Base-by-base conservation (phyloP, 2,797 vertebrate genomes). In the Acanthis flammea region DNA sequence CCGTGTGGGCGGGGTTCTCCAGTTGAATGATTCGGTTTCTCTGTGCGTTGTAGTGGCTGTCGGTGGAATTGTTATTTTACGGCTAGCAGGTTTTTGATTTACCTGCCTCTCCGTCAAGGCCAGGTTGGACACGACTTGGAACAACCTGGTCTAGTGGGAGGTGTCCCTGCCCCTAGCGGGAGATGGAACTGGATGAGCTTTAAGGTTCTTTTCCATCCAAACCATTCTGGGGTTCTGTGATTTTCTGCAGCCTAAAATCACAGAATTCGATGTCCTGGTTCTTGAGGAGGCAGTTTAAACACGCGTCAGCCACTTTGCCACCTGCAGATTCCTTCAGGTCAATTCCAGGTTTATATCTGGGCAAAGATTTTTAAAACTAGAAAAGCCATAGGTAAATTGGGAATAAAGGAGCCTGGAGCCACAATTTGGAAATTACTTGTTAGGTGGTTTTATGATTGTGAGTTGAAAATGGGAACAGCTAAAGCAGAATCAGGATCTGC, bases 41-140 rank as follows among this genome's bases (percentile, higher is more conserved):
- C 3, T 13, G 1, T 8, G 1, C 3, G 0, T 1, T 14, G 1
- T 11, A 0, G 9, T 2, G 4, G 9, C 3, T 0, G 12, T 7
- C 4, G 9, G 7, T 5, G 18, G 18, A 10, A 7, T 19, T 12
- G 3, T 19, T 22, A 3, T 7, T 35, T 2, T 11, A 2, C 9
- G 16, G 5, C 1, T 2, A 2, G 27, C 1, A 4, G 10, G 3
- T 4, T 7, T 50, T 27, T 24, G 6, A 0, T 2, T 33, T 21
- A 2, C 1, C 1, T 9, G 9, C 1, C 11, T n/a, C 10, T 62
- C 7, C 0, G 4, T 51, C 13, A 18, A 28, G n/a, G 23, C 19
- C 6, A 10, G 12, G 9, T 10, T 58, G n/a, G 53, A 10, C 19
- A 4, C 2, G 18, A 33, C 25, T 25, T 54, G 33, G 11, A 61